Conservation (phyloP, 2,888 invertebrate species). For the Metacarcinus magister region DNA sequence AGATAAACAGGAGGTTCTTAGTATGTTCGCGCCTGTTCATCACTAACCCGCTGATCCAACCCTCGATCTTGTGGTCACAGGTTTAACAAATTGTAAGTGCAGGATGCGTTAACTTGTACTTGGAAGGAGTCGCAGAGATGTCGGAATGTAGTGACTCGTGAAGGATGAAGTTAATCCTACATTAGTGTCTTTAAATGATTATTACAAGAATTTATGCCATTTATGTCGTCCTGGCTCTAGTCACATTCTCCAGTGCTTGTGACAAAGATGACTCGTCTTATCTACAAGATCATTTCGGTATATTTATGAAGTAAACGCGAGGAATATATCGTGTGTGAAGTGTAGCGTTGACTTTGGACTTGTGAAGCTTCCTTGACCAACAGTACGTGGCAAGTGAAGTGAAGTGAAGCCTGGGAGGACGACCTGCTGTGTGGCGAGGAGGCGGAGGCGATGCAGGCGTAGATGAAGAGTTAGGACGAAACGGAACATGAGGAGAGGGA, state of each 20-base stretch:
- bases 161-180: background rate
- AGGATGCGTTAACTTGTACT: background rate
- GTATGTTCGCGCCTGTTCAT: background rate
- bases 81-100: background rate
- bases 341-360: background rate
- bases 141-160: background rate
- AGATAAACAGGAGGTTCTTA: background rate
- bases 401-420: background rate
- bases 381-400: background rate
- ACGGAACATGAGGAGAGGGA: background rate
- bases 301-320: background rate
- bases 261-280: constrained; percentile 7
- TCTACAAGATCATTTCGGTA: background rate
- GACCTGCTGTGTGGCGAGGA: background rate
- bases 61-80: background rate
- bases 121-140: background rate
- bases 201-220: background rate
- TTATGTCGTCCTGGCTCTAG: background rate
- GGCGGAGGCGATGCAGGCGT: background rate
- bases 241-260: background rate
- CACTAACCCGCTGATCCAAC: background rate
- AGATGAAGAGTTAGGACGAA: background rate
- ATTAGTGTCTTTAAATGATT: background rate
- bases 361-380: background rate
- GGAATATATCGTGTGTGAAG: background rate